Conservation (phyloP, 2,888 invertebrate species). For the Plebejus argus region DNA sequence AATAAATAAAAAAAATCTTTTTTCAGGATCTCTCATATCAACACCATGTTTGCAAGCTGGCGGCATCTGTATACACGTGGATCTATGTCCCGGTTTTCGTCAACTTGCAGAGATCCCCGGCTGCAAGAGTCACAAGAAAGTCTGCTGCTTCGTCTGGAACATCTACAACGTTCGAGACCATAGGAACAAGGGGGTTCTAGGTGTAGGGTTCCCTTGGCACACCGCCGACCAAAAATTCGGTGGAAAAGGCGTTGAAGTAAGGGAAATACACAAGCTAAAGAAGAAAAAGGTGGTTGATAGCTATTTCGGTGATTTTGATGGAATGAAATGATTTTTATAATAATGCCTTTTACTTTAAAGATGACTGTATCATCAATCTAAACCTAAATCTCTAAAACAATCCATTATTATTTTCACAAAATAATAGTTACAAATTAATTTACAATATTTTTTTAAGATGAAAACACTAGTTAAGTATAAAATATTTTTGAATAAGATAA, state of each 20-base stretch:
- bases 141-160: conserved; percentile 71
- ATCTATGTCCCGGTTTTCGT: conserved; percentile 57
- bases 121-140: conserved; percentile 59
- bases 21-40: conserved; percentile 57
- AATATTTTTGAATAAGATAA: not conserved
- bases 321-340: not conserved
- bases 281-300: conserved; percentile 33
- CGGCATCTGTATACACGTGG: conserved; percentile 62
- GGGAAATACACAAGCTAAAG: conserved; percentile 36
- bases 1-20: too few relatives aligned
- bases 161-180: conserved; percentile 54
- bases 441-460: too few relatives aligned
- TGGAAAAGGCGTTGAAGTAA: conserved; percentile 56
- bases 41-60: conserved; percentile 66
- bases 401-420: too few relatives aligned
- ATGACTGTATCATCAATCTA: too few relatives aligned
- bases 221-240: conserved; percentile 48
- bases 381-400: too few relatives aligned
- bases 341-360: too few relatives aligned
- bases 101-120: conserved; percentile 60
- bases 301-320: not conserved
- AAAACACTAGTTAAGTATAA: not conserved
- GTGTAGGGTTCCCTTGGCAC: conserved; percentile 57
- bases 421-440: too few relatives aligned
- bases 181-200: conserved; percentile 52